These are phyloP conservation scores for Otocyon megalotis DNA, from an alignment of 2,113 vertebrate species.

Conservation along the genomic window DNA sequence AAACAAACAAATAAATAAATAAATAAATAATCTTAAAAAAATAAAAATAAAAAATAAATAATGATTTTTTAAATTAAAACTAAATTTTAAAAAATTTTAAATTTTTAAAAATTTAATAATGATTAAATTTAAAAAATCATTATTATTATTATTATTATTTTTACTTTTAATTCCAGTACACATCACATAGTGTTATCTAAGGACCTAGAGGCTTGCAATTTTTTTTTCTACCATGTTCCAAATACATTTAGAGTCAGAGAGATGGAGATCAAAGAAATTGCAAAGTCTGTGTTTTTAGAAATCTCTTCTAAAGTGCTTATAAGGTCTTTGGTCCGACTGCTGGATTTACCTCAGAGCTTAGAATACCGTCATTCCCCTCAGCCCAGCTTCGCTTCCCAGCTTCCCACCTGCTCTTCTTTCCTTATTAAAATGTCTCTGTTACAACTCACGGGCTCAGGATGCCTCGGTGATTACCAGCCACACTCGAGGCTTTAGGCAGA, in stretches of 20 bases:
- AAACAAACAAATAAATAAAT: too few relatives aligned
- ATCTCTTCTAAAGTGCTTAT: conserved; percentile 53
- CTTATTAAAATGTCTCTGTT: conserved; percentile 58
- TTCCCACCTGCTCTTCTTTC: conserved; percentile 51
- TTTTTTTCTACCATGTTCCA: conserved; percentile 44
- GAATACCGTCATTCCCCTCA: neutral
- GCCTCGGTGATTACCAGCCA: conserved; percentile 46
- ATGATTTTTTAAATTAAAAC: too few relatives aligned
- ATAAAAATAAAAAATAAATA: too few relatives aligned
- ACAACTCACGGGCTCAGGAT: conserved; percentile 40
- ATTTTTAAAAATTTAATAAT: too few relatives aligned
- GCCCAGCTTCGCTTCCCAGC: conserved; percentile 49
- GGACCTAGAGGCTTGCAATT: conserved; percentile 25
- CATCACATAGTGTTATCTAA: neutral
- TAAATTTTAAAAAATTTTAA: too few relatives aligned
- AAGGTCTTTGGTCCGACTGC: conserved; percentile 39
- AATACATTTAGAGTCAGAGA: conserved; percentile 34
- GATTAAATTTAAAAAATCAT: too few relatives aligned
- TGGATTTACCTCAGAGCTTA: conserved; percentile 67
- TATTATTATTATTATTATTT: too few relatives aligned
- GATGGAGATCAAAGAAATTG: conserved; percentile 59
- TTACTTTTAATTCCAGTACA: neutral
- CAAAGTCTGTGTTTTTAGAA: conserved; percentile 58
- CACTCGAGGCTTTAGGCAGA: conserved; percentile 35
- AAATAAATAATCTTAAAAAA: too few relatives aligned